Base-by-base conservation (phyloP, 2,888 invertebrate species). In the Dryobota labecula region DNA sequence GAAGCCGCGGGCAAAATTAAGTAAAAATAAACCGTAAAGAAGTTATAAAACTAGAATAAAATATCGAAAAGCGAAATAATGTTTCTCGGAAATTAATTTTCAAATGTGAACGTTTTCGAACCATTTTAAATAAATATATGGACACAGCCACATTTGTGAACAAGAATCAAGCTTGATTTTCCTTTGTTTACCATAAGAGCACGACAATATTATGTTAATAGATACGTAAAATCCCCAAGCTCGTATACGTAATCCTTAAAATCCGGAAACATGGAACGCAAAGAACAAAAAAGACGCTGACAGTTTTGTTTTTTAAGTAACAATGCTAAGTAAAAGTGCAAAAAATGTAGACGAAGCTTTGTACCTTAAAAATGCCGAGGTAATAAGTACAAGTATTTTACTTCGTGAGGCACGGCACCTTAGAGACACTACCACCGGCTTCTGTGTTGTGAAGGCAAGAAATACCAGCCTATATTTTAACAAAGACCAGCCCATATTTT, bases 341-440 rank as follows among this genome's bases (percentile, higher is more conserved):
- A 90, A 90, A 74, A 90, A 89, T 86, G 88, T 86, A 84, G 84
- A 87, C 76, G 82, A 85, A 85, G 88, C 77, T 85, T 75, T 87
- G 78, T 81, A 73, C 82, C 84, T 86, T 89, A 87, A 89, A 89
- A 90, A 88, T 89, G 76, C 78, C 75, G 72, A 82, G 84, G 86
- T 90, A 90, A 88, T 90, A 89, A 90, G 88, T 87, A 89, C 85
- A 86, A 89, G 88, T 87, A 90, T 87, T 90, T 89, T 89, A 89
- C 86, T 86, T 84, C 64, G 84, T 78, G 77, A 8, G 56, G 75
- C 72, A 80, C 77, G 60, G 76, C 71, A 82, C 83, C 78, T 80
- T 49, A 30, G 8, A 57, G 57, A 72, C 73, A 78, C 77, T 91
- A 92, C 91, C 66, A 84, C 30, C 8, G 62, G 68, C 51, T 65